phyloP scores from a whole-genome alignment of 2,113 vertebrate genomes.

The Progne subis region DNA sequence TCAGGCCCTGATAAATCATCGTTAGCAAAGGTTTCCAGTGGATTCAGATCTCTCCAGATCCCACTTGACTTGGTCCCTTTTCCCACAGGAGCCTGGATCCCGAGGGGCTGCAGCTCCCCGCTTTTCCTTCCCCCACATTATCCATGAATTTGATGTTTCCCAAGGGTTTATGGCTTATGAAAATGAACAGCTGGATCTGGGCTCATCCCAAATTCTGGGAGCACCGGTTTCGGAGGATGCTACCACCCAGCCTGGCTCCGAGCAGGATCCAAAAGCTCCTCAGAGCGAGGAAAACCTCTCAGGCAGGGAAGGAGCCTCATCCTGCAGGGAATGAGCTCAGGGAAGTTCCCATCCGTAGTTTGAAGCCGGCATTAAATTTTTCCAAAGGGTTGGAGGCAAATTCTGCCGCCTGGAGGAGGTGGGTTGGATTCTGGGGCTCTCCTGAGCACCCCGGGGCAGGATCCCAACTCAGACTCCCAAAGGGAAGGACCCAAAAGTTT shows the following conservation, averaged over 20 bases:
- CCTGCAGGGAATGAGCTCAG: not conserved
- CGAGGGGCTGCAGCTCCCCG: rapidly evolving
- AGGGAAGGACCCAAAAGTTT: not conserved
- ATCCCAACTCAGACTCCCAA: not conserved
- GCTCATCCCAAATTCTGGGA: not conserved
- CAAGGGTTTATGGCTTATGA: not conserved
- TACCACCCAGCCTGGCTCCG: not conserved
- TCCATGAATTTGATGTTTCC: rapidly evolving
- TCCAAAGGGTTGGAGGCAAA: not conserved
- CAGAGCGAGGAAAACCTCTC: not conserved
- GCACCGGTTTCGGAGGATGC: not conserved
- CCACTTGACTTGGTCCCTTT: not conserved
- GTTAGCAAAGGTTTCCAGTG: not conserved
- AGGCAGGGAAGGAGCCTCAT: not conserved
- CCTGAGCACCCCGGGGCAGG: not conserved
- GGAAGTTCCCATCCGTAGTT: not conserved
- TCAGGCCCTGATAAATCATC: not conserved
- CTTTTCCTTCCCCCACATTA: not conserved
- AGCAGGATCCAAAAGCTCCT: not conserved
- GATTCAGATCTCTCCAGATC: rapidly evolving
- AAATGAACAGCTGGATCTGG: not conserved
- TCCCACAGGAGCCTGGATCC: not conserved
- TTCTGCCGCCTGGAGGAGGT: not conserved
- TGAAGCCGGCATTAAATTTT: not conserved
- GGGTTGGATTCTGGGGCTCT: not conserved